Evolutionary conservation across 2,113 vertebrate species (phyloP).

Genomic region (Scatophagus argus): DNA sequence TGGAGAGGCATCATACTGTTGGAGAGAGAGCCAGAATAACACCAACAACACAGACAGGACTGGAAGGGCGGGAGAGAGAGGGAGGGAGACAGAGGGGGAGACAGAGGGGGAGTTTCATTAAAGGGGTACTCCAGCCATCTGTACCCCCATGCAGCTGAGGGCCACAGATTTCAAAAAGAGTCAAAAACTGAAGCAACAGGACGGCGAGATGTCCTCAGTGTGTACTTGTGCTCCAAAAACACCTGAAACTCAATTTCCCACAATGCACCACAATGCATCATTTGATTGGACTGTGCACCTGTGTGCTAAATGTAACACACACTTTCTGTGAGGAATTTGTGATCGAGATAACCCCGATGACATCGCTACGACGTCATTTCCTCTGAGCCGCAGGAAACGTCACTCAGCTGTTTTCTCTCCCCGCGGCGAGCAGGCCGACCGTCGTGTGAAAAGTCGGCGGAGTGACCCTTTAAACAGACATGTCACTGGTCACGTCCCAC

Average conservation of each 20-base stretch:
- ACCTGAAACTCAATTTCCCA: slow-evolving; percentile 4
- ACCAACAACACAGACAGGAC: slow-evolving; percentile 78
- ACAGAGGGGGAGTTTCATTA: slow-evolving; percentile 13
- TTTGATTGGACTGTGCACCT: not conserved
- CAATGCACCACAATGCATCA: not conserved
- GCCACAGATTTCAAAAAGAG: not conserved
- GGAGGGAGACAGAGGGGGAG: not conserved
- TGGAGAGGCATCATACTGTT: slow-evolving; percentile 64
- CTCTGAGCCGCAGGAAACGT: no score
- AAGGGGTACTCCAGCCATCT: not conserved
- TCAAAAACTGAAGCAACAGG: no score
- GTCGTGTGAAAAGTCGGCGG: not conserved
- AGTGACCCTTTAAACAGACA: slow-evolving; percentile 33
- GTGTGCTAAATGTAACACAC: not conserved
- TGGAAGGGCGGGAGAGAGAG: slow-evolving; percentile 33
- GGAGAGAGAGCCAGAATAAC: slow-evolving; percentile 67
- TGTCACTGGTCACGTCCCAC: slow-evolving; percentile 24
- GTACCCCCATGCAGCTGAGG: not conserved
- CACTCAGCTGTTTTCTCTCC: not conserved
- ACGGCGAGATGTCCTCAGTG: no score
- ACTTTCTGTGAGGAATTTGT: no score
- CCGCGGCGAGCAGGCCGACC: not conserved
- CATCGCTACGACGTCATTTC: not conserved
- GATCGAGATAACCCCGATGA: not conserved
- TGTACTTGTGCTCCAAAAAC: not conserved